Conservation (phyloP, 2,113 vertebrate genomes). For the Penelope pileata region DNA sequence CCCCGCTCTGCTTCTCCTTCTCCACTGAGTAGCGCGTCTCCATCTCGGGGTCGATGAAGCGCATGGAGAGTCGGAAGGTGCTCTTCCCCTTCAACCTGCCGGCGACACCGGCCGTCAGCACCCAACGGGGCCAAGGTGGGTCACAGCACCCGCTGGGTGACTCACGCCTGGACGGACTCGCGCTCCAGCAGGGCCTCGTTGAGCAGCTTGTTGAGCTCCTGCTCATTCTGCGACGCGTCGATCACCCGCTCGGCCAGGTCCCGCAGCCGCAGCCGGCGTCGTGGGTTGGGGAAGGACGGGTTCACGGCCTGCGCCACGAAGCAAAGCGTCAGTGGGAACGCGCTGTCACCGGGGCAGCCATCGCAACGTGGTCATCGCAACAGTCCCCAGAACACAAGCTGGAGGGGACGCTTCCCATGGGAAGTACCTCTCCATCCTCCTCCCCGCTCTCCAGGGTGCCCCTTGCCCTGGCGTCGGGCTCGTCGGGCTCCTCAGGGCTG, state of each 20-base stretch:
- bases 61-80: slow-evolving; percentile 83
- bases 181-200: slow-evolving; percentile 89
- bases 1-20: slow-evolving; percentile 91
- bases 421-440: background rate
- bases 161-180: slow-evolving; percentile 89
- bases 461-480: slow-evolving; percentile 81
- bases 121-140: accelerated
- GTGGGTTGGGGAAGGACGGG: slow-evolving; percentile 93
- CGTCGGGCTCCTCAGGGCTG: slow-evolving; percentile 71
- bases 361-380: accelerated
- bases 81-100: slow-evolving; percentile 86
- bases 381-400: background rate
- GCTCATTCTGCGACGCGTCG: slow-evolving; percentile 87
- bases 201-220: slow-evolving; percentile 87
- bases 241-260: slow-evolving; percentile 82
- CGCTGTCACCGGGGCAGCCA: accelerated
- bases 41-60: slow-evolving; percentile 86
- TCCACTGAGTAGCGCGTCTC: slow-evolving; percentile 90
- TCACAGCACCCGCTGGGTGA: accelerated
- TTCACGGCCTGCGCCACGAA: slow-evolving; percentile 69
- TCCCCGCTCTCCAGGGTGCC: background rate
- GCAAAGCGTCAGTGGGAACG: background rate
- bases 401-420: background rate
- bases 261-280: slow-evolving; percentile 87
- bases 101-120: accelerated